These are phyloP conservation scores for Oryzaephilus surinamensis DNA, from an alignment of 1,140 invertebrate genomes.

Conservation along the genomic window DNA sequence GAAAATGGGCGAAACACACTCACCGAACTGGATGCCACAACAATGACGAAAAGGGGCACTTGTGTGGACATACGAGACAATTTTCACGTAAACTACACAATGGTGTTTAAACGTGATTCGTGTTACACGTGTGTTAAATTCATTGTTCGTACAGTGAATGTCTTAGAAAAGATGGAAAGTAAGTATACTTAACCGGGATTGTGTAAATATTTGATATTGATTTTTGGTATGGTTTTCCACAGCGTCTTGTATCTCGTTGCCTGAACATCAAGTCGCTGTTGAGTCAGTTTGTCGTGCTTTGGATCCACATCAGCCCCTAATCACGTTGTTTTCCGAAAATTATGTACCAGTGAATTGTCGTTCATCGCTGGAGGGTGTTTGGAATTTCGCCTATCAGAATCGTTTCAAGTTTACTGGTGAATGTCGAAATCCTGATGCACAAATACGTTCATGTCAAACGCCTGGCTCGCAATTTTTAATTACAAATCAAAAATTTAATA, in stretches of 20 bases:
- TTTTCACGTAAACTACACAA: slow-evolving; percentile 73
- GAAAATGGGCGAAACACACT: slow-evolving; percentile 75
- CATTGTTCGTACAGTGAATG: slow-evolving; percentile 77
- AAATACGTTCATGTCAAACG: slow-evolving; percentile 88
- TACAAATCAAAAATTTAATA: slow-evolving; percentile 94
- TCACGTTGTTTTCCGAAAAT: slow-evolving; percentile 84
- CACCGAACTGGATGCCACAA: slow-evolving; percentile 68
- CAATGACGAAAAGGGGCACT: slow-evolving; percentile 60
- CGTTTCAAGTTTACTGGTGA: slow-evolving; percentile 84
- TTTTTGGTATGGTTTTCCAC: too few species aligned
- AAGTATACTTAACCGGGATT: slow-evolving; percentile 29
- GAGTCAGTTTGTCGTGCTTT: slow-evolving; percentile 65
- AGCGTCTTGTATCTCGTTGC: slow-evolving; percentile 65
- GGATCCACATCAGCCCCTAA: slow-evolving; percentile 65
- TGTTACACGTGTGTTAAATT: slow-evolving; percentile 82
- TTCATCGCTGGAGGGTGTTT: slow-evolving; percentile 86
- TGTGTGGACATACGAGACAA: slow-evolving; percentile 63
- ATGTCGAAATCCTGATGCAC: slow-evolving; percentile 75
- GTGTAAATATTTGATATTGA: slow-evolving; percentile 11
- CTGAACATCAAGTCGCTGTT: slow-evolving; percentile 54
- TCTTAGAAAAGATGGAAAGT: slow-evolving; percentile 82
- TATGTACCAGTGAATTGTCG: slow-evolving; percentile 85
- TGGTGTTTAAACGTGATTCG: slow-evolving; percentile 58
- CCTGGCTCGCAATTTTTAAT: slow-evolving; percentile 93
- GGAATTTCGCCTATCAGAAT: slow-evolving; percentile 91